Base-by-base conservation (phyloP, 1,140 invertebrate genomes). In the Linepithema humile region DNA sequence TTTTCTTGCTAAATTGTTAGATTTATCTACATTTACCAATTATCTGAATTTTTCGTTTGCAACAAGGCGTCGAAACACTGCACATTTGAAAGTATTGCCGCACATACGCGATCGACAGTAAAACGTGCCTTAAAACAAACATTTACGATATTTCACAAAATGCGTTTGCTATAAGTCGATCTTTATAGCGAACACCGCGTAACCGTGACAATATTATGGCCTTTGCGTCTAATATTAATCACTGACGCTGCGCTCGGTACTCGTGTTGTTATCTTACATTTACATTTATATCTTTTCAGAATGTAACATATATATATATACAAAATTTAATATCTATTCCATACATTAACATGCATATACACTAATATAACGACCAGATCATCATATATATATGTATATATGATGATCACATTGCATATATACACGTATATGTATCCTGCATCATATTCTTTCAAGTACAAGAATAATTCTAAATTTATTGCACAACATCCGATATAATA, bases 151-250 rank as follows among this genome's bases (percentile, higher is more conserved):
- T 26, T 32, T n/a, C 9, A 55, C 7, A 10, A 70, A 50, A 50
- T 5, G 9, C 32, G 17, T 40, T 20, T 32, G 1, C 29, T 12
- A 38, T 0, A 10, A 4, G 3, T 38, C 32, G n/a, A 57, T 57
- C 9, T 73, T 40, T 26, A 7, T 40, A 26, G 32, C 20, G 12
- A 12, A 70, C 10, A 32, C 40, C 17, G 7, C 20, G 20, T 55
- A 72, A 59, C 35, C 20, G 23, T 40, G 32, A 73, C 35, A 59
- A 40, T 73, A 57, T 57, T 73, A 73, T 73, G 70, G 70, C 70
- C 53, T 40, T 40, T 38, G 26, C 17, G 32, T 73, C 70, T 73
- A 73, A 26, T 12, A 40, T 23, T 73, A 73, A 73, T 73, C 32
- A 57, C 50, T 38, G 55, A 73, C 35, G 35, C 15, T n/a, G 50